These are phyloP conservation scores for Takifugu bimaculatus DNA, from an alignment of 2,113 vertebrate genomes.

Conservation along the genomic window DNA sequence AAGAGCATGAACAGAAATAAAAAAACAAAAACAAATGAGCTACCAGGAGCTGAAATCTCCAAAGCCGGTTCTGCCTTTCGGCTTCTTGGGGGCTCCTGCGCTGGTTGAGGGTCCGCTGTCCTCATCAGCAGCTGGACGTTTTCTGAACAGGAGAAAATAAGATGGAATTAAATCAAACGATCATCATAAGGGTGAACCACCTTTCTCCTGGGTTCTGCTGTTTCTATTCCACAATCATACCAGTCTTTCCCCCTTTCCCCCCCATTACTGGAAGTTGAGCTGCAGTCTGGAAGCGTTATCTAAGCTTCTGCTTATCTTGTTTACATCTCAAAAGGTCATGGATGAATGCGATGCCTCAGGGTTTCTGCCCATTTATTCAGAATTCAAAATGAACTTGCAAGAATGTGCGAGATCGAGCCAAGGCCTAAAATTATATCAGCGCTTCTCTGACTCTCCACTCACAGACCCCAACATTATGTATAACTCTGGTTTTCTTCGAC, in stretches of 20 bases:
- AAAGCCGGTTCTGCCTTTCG: constrained; percentile 79
- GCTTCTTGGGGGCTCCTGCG: constrained; percentile 73
- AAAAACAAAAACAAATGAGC: constrained; percentile 10
- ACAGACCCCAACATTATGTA: neutral
- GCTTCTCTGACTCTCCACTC: too few species aligned
- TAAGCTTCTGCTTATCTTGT: neutral
- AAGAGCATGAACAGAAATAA: neutral
- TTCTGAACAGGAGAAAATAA: constrained; percentile 69
- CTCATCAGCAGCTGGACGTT: constrained; percentile 74
- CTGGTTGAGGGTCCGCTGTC: constrained; percentile 82
- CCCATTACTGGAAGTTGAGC: neutral
- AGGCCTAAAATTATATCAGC: too few species aligned
- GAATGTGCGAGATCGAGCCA: too few species aligned
- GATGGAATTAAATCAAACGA: neutral
- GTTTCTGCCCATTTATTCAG: neutral
- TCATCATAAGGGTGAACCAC: neutral
- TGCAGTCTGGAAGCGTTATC: neutral
- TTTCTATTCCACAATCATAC: neutral
- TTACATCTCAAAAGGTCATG: neutral
- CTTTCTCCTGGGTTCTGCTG: neutral
- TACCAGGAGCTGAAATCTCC: constrained; percentile 98
- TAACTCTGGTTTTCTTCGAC: too few species aligned
- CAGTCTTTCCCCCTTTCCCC: neutral
- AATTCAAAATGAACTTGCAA: too few species aligned
- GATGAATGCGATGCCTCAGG: neutral